Evolutionary conservation across 2,888 invertebrate species (phyloP), one percentile per base, ranked within the genome.

Genomic region (Ormia ochracea): DNA sequence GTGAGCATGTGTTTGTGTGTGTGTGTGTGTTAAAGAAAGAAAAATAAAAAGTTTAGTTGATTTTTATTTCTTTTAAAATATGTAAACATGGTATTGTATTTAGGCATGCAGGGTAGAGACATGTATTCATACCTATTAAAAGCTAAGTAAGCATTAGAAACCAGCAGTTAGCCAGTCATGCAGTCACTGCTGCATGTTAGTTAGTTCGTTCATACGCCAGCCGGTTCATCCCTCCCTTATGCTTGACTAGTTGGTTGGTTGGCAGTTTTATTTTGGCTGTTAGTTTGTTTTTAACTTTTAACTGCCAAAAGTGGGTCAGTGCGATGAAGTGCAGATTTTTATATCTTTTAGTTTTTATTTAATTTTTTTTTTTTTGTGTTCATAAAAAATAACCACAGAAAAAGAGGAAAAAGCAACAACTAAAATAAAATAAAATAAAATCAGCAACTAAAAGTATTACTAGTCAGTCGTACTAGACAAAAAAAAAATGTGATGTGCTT

Each of bases 321-420:
- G 83, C 84, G 85, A 85, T 85, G 85, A 85, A 85, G 85, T 85
- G 85, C 85, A 85, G 85, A 85, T 85, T 85, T 85, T 85, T 83
- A 83, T 83, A 82, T 84, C 33, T 83, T 31, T 48, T 31, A 31
- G 36, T 74, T 14, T 58, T 56, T 68, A 41, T 36, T 65, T 70
- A 28, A n/a, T 56, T 54, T 43, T 28, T 14, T 36, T 4, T 66
- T 26, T 56, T 31, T 41, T 31, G 6, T 19, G 14, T 26, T 43
- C n/a, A n/a, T n/a, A n/a, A n/a, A 36, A 41, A 68, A 14, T 21
- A 69, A 74, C 73, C 69, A 26, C 74, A 78, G 21, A 56, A n/a
- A n/a, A 73, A 26, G 36, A 38, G 45, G 41, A 48, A 78, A 65
- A 58, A 65, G 28, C 66, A 69, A 58, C 36, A 65, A 48, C 38